Base-by-base conservation (phyloP, 2,888 invertebrate species). In the Brachypalpus laphriformis region DNA sequence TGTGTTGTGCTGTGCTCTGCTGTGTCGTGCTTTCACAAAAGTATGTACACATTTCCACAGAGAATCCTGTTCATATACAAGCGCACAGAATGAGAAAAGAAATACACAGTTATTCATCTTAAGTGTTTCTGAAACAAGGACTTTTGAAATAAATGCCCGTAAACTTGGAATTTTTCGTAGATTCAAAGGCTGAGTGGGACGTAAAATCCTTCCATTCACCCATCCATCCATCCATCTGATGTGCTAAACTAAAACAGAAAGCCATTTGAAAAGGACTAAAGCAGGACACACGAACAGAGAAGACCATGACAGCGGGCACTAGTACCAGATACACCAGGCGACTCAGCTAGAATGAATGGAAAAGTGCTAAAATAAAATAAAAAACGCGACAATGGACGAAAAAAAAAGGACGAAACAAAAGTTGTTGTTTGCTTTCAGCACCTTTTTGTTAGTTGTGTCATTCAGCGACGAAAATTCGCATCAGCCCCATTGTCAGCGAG, bases 121-220 rank as follows among this genome's bases (percentile, higher is more conserved):
- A 63, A 82, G 77, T 82, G 72, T 77, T 77, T 68, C 49, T 42
- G 57, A 70, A 75, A 75, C 78, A 78, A 83, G 74, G 70, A 75
- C 74, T 80, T 78, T 70, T 59, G 63, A 75, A 75, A 72, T 68
- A 82, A 83, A 83, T 74, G 83, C 78, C 78, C 83, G 66, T 83
- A 83, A 83, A 83, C 78, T 78, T 83, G 83, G 54, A 14, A 18
- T 59, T 76, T 82, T 83, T 70, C 20, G 49, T 72, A 22, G 25
- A 66, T 78, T 74, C 51, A 74, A 70, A 68, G 78, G 20, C 68
- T 40, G n/a, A 51, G 34, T 37, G 47, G 42, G n/a, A 8, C 37
- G 18, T n/a, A 11, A 16, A 54, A 65, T 56, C 63, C 63, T 56
- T 47, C 22, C 70, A 63, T 37, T 18, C 56, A 74, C 47, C 65